Percentiles rank a stretch among this genome's conserved stretches.
These are phyloP conservation scores for Carcharodon carcharias DNA, from an alignment of 2,797 vertebrate genomes.

Conservation along the genomic window DNA sequence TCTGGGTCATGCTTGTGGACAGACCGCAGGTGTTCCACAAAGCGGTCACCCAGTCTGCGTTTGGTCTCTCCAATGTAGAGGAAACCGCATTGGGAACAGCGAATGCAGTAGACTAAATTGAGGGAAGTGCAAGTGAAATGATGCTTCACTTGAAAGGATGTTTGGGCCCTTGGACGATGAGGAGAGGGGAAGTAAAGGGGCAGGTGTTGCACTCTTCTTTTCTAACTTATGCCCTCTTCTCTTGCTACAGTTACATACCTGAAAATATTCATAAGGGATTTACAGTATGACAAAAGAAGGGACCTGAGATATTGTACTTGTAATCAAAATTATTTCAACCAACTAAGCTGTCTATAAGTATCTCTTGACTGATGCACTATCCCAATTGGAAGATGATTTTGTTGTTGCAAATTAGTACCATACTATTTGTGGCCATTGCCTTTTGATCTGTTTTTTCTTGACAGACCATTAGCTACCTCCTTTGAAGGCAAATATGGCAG, in stretches of 20 bases:
- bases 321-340: background rate
- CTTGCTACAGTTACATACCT: background rate
- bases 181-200: no score
- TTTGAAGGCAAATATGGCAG: conserved; percentile 97
- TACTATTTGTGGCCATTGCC: background rate
- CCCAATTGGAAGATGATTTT: background rate
- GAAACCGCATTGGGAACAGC: no score
- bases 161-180: no score
- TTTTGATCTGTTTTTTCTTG: conserved; percentile 53
- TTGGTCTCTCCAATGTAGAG: no score
- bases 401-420: background rate
- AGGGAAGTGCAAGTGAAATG: no score
- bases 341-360: background rate
- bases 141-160: no score
- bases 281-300: background rate
- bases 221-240: background rate
- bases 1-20: no score
- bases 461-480: conserved; percentile 96
- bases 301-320: background rate
- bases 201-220: no score
- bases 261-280: background rate
- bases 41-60: no score
- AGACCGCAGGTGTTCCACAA: no score
- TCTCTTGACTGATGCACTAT: background rate
- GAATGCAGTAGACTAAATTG: no score